Percentiles rank a stretch among this genome's conserved stretches.
phyloP scores from a whole-genome alignment of 2,888 invertebrate species.

The Apomyelois bistriatella region DNA sequence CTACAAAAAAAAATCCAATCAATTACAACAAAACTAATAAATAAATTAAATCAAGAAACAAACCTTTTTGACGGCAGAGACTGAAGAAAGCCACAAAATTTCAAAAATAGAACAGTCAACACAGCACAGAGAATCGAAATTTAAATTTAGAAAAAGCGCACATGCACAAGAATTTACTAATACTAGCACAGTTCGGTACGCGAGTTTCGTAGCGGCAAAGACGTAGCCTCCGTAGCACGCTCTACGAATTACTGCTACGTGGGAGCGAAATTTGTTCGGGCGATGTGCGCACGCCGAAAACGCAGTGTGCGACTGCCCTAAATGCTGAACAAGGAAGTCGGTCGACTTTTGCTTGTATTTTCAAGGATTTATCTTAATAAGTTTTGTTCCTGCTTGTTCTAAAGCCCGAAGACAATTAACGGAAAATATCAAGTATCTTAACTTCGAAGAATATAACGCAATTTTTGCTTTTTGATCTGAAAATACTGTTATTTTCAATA shows the following conservation, averaged over 20 bases:
- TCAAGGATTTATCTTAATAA: neutral
- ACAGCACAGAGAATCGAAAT: slow-evolving; percentile 12
- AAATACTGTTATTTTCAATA: too few species aligned
- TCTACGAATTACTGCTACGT: slow-evolving; percentile 54
- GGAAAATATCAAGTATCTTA: too few species aligned
- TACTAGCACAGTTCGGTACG: slow-evolving; percentile 19
- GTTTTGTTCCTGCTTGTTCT: neutral
- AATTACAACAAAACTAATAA: neutral
- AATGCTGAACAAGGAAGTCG: neutral
- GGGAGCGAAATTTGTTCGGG: slow-evolving; percentile 16
- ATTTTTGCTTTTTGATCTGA: too few species aligned
- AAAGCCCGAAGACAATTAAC: neutral
- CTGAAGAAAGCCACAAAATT: slow-evolving; percentile 4
- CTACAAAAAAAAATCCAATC: neutral
- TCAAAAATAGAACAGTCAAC: slow-evolving; percentile 12
- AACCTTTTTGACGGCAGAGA: neutral
- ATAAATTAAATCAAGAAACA: neutral
- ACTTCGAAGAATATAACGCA: too few species aligned
- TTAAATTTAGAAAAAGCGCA: slow-evolving; percentile 14
- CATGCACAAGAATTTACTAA: slow-evolving; percentile 13
- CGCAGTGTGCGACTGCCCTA: slow-evolving; percentile 27
- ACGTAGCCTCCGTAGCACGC: slow-evolving; percentile 44
- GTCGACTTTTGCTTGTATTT: slow-evolving; percentile 10
- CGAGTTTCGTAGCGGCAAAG: slow-evolving; percentile 37
- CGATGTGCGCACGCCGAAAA: slow-evolving; percentile 47